Percentiles rank a stretch among this genome's conserved stretches.
Conservation (phyloP, 2,113 vertebrate species). For the Dolichallabes microphthalmus region DNA sequence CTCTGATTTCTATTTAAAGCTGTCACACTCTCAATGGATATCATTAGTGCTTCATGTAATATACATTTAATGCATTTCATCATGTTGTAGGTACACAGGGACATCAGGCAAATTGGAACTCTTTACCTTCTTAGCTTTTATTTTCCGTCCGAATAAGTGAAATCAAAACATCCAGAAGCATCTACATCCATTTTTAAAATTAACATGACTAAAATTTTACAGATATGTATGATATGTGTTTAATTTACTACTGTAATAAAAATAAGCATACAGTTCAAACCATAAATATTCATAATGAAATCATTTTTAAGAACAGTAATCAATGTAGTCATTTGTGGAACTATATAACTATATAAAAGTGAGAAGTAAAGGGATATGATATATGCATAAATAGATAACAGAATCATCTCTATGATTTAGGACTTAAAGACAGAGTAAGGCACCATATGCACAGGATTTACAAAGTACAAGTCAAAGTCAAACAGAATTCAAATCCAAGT, state of each 20-base stretch:
- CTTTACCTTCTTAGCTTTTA: background rate
- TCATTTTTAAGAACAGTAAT: background rate
- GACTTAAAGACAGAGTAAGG: background rate
- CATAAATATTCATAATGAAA: background rate
- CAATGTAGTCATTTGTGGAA: background rate
- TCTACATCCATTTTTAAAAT: background rate
- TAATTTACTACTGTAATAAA: background rate
- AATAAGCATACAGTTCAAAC: background rate
- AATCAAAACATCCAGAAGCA: background rate
- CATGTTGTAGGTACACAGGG: background rate
- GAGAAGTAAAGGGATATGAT: background rate
- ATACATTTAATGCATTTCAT: background rate
- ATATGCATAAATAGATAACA: background rate
- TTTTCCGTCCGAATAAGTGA: background rate
- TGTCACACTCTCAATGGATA: slow-evolving; percentile 8
- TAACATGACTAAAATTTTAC: background rate
- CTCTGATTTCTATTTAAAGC: slow-evolving; percentile 5
- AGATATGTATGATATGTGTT: background rate
- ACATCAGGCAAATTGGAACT: background rate
- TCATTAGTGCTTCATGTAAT: background rate
- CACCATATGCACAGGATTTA: background rate
- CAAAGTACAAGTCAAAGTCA: background rate
- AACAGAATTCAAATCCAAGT: background rate
- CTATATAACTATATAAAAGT: background rate
- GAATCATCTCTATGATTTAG: background rate